These are phyloP conservation scores for Chydorus sphaericus DNA, from an alignment of 2,888 invertebrate species.

Conservation along the genomic window DNA sequence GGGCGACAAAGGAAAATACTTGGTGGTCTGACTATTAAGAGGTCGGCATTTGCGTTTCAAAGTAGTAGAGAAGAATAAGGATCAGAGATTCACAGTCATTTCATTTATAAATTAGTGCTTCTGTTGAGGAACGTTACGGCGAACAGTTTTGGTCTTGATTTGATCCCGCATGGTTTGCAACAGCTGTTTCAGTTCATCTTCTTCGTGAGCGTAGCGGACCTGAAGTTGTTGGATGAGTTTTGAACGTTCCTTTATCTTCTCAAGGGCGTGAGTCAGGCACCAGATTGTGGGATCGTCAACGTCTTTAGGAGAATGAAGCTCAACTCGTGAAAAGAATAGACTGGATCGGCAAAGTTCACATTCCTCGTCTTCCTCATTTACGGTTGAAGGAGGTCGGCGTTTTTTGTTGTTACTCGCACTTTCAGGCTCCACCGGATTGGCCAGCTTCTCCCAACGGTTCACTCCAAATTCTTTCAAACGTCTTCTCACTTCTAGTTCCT, in stretches of 20 bases:
- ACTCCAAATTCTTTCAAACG: slow-evolving; percentile 45
- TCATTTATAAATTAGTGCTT: background rate
- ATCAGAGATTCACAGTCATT: too few relatives aligned
- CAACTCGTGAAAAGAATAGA: slow-evolving; percentile 51
- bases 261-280: slow-evolving; percentile 5
- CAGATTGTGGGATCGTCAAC: background rate
- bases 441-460: slow-evolving; percentile 45
- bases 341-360: slow-evolving; percentile 71
- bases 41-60: too few relatives aligned
- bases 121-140: background rate
- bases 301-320: background rate
- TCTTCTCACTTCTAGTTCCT: slow-evolving; percentile 47
- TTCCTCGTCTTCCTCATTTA: slow-evolving; percentile 53
- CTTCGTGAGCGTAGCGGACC: background rate
- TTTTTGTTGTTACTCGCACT: slow-evolving; percentile 31
- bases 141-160: background rate
- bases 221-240: background rate
- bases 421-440: slow-evolving; percentile 38
- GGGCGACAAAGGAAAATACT: too few relatives aligned
- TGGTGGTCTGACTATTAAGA: too few relatives aligned
- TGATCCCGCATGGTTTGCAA: background rate
- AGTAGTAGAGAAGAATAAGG: too few relatives aligned
- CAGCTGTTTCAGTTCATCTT: background rate
- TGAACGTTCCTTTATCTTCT: slow-evolving; percentile 1
- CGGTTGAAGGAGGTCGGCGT: slow-evolving; percentile 20